Evolutionary conservation across 2,888 invertebrate species (phyloP), one percentile per base, ranked within the genome.

Genomic region (Sclerodermus sp.): DNA sequence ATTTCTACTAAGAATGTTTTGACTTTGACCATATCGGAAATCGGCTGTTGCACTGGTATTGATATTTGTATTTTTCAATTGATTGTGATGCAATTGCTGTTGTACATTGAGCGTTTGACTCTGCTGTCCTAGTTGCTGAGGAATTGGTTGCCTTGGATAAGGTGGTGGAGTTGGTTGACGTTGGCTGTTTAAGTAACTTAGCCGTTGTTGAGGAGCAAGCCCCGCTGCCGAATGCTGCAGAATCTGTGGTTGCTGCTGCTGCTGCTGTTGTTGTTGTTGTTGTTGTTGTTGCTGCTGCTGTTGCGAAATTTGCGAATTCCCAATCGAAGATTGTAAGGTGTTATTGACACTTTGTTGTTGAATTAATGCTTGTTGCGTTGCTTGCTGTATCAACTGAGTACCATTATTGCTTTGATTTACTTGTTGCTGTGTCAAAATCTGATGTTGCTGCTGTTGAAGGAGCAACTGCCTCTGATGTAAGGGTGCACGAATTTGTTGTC

Each of bases 1-100:
- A 68, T 75, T 78, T 72, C 77, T 72, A 54, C 76, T 77, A 31
- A 77, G 66, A 31, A 76, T 76, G 57, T 77, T 78, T 53, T 77
- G 77, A 55, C 75, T 77, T 50, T 76, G 77, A 45, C 77, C 77
- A 45, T 77, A 77, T 41, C 76, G 77, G 65, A 77, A 78, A 64
- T 78, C 77, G 54, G 64, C 74, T 37, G 70, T 74, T 39, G 74
- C 71, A 42, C 72, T 72, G 1, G 74, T 72, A 48, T 77, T 77
- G 9, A 77, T 65, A 46, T 77, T 77, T 16, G 69, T 56, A 40
- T 71, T 76, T 47, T 77, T 77, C 43, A 74, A 51, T 53, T 77
- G 76, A 62, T 78, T 77, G 51, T 77, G 77, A 61, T 77, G 77
- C 23, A 76, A 58, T 36, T 77, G 77, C 38, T 77, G 77, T 44